These are phyloP conservation scores for Paraplagusia blochii DNA, from an alignment of 2,113 vertebrate genomes.

Conservation along the genomic window DNA sequence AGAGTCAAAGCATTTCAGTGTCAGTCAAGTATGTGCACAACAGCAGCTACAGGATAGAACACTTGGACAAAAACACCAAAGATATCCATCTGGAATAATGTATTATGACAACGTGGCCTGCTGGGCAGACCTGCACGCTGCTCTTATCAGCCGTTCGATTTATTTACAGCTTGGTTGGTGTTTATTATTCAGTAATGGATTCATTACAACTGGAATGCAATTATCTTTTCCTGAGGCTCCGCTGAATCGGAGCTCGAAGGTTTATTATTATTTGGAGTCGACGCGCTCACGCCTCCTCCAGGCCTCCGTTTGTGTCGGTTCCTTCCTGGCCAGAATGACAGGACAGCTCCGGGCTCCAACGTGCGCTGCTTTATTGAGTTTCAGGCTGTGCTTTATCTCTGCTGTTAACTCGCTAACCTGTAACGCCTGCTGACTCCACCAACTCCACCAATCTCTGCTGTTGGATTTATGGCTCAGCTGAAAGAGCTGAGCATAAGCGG, in stretches of 20 bases:
- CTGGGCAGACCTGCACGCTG: neutral
- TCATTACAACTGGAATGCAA: conserved; percentile 40
- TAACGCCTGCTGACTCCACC: conserved; percentile 15
- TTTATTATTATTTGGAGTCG: conserved; percentile 43
- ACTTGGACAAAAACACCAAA: conserved; percentile 64
- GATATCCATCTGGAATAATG: conserved; percentile 72
- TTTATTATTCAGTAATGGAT: conserved; percentile 52
- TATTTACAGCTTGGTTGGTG: conserved; percentile 34
- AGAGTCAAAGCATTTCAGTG: conserved; percentile 8
- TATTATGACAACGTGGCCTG: conserved; percentile 69
- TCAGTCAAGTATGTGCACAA: conserved; percentile 22
- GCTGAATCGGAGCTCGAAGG: conserved; percentile 17
- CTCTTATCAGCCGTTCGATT: conserved; percentile 34
- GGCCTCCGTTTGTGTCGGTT: conserved; percentile 14
- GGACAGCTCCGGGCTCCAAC: conserved; percentile 10
- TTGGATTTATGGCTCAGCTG: conserved; percentile 20
- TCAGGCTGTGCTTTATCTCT: conserved; percentile 39
- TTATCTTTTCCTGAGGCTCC: conserved; percentile 38
- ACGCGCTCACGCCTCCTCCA: conserved; percentile 13
- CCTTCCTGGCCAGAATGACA: conserved; percentile 21
- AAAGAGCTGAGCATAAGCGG: conserved; percentile 28
- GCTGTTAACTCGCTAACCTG: conserved; percentile 47
- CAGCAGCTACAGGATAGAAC: conserved; percentile 59
- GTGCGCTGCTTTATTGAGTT: conserved; percentile 40
- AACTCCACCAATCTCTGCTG: neutral